Percentiles rank a stretch among this genome's conserved stretches.
phyloP scores from a whole-genome alignment of 1,140 invertebrate species.

The Bombyx mori region DNA sequence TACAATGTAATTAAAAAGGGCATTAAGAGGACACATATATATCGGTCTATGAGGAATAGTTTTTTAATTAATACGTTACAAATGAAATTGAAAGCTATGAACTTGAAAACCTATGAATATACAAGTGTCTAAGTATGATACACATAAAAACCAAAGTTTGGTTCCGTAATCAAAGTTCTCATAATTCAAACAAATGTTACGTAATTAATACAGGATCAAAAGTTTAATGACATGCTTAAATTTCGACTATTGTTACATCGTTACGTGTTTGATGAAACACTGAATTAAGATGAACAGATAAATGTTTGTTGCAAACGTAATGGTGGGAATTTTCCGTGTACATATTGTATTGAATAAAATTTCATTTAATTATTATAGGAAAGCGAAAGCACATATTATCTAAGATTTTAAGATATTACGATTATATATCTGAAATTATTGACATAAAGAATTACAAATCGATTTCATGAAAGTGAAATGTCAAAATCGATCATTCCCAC shows the following conservation, averaged over 20 bases:
- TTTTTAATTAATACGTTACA: no score
- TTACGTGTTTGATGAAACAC: not conserved
- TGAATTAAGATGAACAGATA: constrained; percentile 9
- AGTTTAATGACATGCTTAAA: not conserved
- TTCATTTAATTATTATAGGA: constrained; percentile 14
- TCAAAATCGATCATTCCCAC: no score
- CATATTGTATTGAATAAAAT: constrained; percentile 9
- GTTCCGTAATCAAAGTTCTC: not conserved
- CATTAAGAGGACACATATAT: no score
- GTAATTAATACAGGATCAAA: not conserved
- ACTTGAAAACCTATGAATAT: not conserved
- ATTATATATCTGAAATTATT: not conserved
- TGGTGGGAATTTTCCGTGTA: constrained; percentile 18
- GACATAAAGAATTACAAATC: no score
- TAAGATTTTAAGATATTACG: no score
- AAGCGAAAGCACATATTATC: constrained; percentile 21
- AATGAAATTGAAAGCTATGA: no score
- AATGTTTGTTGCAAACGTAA: constrained; percentile 11
- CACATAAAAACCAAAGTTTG: no score
- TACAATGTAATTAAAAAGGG: not conserved
- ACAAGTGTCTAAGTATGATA: no score
- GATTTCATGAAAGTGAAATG: no score
- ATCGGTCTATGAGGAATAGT: no score
- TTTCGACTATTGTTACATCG: not conserved
- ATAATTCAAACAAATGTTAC: not conserved